These are phyloP conservation scores for Cladorhizidae sp. DNA, from an alignment of 37 sponge, comb jelly and placozoan species.

Conservation along the genomic window DNA sequence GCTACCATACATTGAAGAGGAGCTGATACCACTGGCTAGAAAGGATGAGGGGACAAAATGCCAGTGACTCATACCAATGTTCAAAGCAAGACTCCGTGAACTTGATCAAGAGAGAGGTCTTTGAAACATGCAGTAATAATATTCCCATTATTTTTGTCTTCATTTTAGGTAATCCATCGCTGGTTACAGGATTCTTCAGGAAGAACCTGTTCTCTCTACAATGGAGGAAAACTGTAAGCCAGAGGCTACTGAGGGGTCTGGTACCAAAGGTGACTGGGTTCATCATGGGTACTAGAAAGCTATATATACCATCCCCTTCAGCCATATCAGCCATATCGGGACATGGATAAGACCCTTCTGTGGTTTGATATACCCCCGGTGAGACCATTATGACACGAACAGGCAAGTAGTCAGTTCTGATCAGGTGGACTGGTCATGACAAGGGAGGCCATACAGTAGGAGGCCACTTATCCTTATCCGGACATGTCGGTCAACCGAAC, in stretches of 20 bases:
- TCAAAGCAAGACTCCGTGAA: slow-evolving; percentile 9
- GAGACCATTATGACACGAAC: slow-evolving; percentile 42
- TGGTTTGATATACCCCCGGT: slow-evolving; percentile 77
- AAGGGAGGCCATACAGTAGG: slow-evolving; percentile 65
- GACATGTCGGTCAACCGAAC: no score
- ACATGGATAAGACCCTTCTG: slow-evolving; percentile 68
- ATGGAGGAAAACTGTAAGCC: slow-evolving; percentile 52
- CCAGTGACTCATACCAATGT: no score
- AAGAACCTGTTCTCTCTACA: slow-evolving; percentile 35
- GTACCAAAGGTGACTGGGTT: slow-evolving; percentile 40
- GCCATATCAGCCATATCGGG: not conserved
- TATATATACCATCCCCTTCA: not conserved
- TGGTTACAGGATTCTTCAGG: slow-evolving; percentile 34
- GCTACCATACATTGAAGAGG: slow-evolving; percentile 28
- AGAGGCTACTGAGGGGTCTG: slow-evolving; percentile 35
- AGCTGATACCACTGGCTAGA: slow-evolving; percentile 29
- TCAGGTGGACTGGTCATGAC: slow-evolving; percentile 65
- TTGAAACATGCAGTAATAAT: not conserved
- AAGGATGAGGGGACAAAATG: slow-evolving; percentile 3
- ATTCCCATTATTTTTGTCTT: not conserved
- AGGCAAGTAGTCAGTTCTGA: slow-evolving; percentile 60
- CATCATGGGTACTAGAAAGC: slow-evolving; percentile 9
- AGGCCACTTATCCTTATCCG: no score
- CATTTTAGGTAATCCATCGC: slow-evolving; percentile 13
- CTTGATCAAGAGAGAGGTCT: slow-evolving; percentile 7